Conservation (phyloP, 2,888 invertebrate genomes). For the Sminthurinus aureus region DNA sequence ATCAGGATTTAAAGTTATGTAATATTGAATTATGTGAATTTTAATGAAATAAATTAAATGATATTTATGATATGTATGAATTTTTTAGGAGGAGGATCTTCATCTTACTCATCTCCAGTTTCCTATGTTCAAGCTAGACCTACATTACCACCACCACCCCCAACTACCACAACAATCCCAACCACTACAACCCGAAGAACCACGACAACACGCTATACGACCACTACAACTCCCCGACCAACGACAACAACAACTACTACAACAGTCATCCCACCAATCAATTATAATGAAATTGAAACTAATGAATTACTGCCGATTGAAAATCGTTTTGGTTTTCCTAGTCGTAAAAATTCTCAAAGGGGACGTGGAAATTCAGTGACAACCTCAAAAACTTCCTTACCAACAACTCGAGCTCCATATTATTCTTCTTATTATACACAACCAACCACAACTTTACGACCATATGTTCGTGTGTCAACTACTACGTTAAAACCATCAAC, state of each 20-base stretch:
- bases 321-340: conserved; percentile 40
- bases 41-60: neutral
- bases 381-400: neutral
- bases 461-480: neutral
- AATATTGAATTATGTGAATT: neutral
- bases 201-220: conserved; percentile 41
- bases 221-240: conserved; percentile 48
- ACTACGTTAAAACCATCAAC: neutral
- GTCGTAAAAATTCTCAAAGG: conserved; percentile 28
- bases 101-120: conserved; percentile 16
- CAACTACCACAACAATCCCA: conserved; percentile 31
- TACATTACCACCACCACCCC: conserved; percentile 15
- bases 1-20: too few relatives aligned
- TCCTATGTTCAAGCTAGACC: neutral
- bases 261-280: conserved; percentile 36
- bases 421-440: neutral
- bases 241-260: conserved; percentile 47
- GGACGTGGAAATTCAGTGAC: conserved; percentile 22
- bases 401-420: neutral
- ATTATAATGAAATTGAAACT: conserved; percentile 58
- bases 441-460: conserved; percentile 35
- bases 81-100: conserved; percentile 17
- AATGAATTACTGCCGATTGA: conserved; percentile 53
- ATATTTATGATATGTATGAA: neutral
- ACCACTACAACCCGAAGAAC: conserved; percentile 40